Evolutionary conservation across 2,888 invertebrate genomes (phyloP).

Genomic region (Bellardia bayeri): DNA sequence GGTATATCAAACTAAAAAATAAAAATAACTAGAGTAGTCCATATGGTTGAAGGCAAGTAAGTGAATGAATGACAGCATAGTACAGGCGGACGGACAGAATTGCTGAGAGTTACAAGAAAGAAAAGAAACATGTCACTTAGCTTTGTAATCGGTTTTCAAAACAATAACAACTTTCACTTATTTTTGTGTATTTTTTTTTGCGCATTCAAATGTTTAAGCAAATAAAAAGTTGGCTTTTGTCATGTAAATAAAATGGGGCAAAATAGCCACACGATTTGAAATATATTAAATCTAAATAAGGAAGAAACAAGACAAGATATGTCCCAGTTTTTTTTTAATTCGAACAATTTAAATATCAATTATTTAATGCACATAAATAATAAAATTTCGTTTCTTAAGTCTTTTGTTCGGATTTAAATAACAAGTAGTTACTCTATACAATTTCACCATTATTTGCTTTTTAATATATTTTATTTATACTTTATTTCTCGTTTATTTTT

Average conservation of each 20-base stretch:
- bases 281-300: conserved; percentile 34
- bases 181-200: conserved; percentile 27
- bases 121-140: conserved; percentile 57
- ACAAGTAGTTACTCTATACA: no score
- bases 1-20: conserved; percentile 24
- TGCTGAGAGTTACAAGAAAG: not conserved
- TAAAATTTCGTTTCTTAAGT: conserved; percentile 28
- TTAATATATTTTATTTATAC: not conserved
- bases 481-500: not conserved
- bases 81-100: not conserved
- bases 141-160: conserved; percentile 33
- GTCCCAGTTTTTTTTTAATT: conserved; percentile 17
- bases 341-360: not conserved
- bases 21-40: conserved; percentile 40
- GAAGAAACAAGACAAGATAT: conserved; percentile 21
- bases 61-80: conserved; percentile 35
- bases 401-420: conserved; percentile 20
- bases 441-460: no score
- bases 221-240: conserved; percentile 11
- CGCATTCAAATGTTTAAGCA: conserved; percentile 15
- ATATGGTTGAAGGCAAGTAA: conserved; percentile 48
- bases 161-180: conserved; percentile 72
- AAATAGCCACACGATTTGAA: conserved; percentile 15
- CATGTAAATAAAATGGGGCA: conserved; percentile 20
- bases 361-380: not conserved